Evolutionary conservation across 2,888 invertebrate genomes (phyloP).

Genomic region (Baccha elongata): DNA sequence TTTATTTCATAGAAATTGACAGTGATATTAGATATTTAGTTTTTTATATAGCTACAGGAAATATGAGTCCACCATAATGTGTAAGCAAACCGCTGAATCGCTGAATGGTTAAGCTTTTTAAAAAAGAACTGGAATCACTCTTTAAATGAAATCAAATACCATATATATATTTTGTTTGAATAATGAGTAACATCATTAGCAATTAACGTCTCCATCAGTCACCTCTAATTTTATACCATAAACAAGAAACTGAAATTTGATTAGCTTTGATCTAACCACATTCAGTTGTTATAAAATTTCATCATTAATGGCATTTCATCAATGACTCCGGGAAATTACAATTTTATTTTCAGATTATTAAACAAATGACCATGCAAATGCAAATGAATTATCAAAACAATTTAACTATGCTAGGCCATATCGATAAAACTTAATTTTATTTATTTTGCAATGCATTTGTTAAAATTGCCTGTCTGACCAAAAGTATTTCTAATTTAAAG

Average conservation of each 20-base stretch:
- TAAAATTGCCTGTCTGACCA: constrained; percentile 56
- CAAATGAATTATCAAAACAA: neutral
- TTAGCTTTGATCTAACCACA: neutral
- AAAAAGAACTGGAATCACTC: no score
- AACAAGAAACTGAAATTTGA: neutral
- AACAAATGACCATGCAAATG: neutral
- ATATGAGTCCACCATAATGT: no score
- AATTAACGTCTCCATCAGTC: no score
- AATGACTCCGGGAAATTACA: neutral
- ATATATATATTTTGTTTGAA: no score
- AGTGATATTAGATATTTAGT: no score
- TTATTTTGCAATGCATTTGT: constrained; percentile 39
- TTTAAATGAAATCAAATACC: no score
- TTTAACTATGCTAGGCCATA: neutral
- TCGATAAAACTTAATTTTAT: constrained; percentile 16
- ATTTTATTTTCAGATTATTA: neutral
- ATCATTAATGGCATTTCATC: neutral
- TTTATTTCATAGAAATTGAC: no score
- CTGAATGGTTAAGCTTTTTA: no score
- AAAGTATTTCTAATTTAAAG: constrained; percentile 62
- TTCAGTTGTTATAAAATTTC: neutral
- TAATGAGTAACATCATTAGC: no score
- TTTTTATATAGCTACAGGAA: no score
- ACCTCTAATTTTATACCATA: no score
- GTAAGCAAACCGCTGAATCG: no score